A percentile compares a stretch with the other conserved stretches of the same genome.
Conservation (phyloP, 2,888 invertebrate species). For the Ellobium chinense region DNA sequence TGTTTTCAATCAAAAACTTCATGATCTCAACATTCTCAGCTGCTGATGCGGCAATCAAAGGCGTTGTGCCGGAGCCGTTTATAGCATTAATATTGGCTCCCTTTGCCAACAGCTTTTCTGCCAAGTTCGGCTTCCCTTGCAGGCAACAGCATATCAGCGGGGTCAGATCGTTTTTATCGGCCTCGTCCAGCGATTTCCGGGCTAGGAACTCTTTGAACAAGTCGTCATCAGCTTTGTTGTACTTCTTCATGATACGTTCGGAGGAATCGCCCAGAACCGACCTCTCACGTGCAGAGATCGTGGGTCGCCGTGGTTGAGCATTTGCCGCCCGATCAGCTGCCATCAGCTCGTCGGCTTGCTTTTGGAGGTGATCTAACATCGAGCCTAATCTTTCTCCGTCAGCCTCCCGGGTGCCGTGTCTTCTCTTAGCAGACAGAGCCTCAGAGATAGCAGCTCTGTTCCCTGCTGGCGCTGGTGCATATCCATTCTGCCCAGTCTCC, state of each 20-base stretch:
- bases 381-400: neutral
- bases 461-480: too few relatives aligned
- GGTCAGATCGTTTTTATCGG: constrained; percentile 30
- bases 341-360: neutral
- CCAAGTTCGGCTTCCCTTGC: constrained; percentile 20
- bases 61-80: constrained; percentile 36
- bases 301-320: neutral
- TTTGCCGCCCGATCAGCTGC: neutral
- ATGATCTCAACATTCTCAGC: constrained; percentile 18
- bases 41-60: constrained; percentile 33
- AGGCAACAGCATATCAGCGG: constrained; percentile 33
- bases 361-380: neutral
- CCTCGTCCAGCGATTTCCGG: constrained; percentile 15
- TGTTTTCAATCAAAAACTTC: constrained; percentile 6
- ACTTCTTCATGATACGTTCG: constrained; percentile 21
- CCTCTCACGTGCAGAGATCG: constrained; percentile 17
- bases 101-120: constrained; percentile 48
- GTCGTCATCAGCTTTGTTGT: constrained; percentile 28
- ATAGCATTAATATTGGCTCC: constrained; percentile 40
- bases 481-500: too few relatives aligned
- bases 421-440: neutral
- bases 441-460: neutral
- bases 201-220: constrained; percentile 7
- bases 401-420: neutral
- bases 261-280: constrained; percentile 30